phyloP scores from a whole-genome alignment of 37 sponge, comb jelly and placozoan species.

The Eunapius fragilis region DNA sequence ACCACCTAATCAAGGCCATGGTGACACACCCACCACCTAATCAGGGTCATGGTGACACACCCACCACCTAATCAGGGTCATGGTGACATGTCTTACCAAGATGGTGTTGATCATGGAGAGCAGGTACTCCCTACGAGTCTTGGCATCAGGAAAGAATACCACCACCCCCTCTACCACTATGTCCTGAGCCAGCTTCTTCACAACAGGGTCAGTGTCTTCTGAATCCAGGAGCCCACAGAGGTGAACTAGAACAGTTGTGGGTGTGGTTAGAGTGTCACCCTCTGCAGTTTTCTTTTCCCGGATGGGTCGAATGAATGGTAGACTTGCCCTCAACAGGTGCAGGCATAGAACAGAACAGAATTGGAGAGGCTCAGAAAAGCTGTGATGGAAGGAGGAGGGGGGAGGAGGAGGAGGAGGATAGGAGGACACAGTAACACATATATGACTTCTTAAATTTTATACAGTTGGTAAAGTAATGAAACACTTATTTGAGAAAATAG shows the following conservation, averaged over 20 bases:
- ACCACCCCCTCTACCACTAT: constrained; percentile 72
- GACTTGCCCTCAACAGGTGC: constrained; percentile 32
- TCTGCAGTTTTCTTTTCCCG: neutral
- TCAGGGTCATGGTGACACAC: no score
- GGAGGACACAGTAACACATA: no score
- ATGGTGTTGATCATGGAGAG: constrained; percentile 66
- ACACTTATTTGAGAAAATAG: no score
- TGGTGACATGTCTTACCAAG: constrained; percentile 9
- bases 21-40: no score
- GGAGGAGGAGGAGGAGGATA: constrained; percentile 1
- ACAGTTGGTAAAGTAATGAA: no score
- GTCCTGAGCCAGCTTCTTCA: constrained; percentile 62
- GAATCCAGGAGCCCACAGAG: constrained; percentile 73
- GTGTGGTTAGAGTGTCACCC: constrained; percentile 4
- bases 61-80: neutral
- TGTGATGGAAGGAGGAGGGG: neutral
- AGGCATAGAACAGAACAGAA: constrained; percentile 42
- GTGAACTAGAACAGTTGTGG: constrained; percentile 63
- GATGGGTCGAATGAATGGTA: constrained; percentile 53
- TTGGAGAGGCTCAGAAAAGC: neutral
- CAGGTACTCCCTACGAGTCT: constrained; percentile 70
- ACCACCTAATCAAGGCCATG: no score
- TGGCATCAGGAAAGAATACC: constrained; percentile 82
- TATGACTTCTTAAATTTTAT: neutral
- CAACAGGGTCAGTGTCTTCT: neutral